These are phyloP conservation scores for Diachasma alloeum DNA, from an alignment of 1,140 invertebrate species.

Conservation along the genomic window DNA sequence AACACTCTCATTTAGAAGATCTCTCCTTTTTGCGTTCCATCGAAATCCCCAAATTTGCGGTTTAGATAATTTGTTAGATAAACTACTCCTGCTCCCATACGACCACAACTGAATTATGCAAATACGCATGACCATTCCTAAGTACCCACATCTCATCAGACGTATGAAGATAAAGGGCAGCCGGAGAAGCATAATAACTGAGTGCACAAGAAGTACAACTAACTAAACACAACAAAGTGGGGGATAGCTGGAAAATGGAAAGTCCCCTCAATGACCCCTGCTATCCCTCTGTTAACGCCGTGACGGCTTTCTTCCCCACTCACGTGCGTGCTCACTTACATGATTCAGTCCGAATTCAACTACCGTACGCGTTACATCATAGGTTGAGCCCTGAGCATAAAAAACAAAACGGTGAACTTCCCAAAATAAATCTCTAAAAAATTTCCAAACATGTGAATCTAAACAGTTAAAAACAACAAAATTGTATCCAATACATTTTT, in stretches of 20 bases:
- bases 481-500: too few relatives aligned
- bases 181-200: not conserved
- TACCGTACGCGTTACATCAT: conserved; percentile 10
- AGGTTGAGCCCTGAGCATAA: not conserved
- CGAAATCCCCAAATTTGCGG: not conserved
- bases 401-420: not conserved
- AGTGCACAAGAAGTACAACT: not conserved
- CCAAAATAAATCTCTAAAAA: not conserved
- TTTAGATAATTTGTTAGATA: not conserved
- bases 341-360: conserved; percentile 26
- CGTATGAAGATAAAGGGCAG: not conserved
- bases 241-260: conserved; percentile 10
- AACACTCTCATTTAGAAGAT: too few relatives aligned
- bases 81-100: not conserved
- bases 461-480: too few relatives aligned
- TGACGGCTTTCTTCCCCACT: conserved; percentile 5
- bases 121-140: not conserved
- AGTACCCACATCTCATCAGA: not conserved
- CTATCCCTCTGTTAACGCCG: conserved; percentile 5
- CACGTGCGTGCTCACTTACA: conserved; percentile 9
- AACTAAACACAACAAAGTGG: not conserved
- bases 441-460: not conserved
- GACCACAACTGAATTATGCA: not conserved
- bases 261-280: conserved; percentile 26
- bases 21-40: not conserved